Evolutionary conservation across 2,797 vertebrate species (phyloP).

Genomic region (Lepilemur ruficaudatus): DNA sequence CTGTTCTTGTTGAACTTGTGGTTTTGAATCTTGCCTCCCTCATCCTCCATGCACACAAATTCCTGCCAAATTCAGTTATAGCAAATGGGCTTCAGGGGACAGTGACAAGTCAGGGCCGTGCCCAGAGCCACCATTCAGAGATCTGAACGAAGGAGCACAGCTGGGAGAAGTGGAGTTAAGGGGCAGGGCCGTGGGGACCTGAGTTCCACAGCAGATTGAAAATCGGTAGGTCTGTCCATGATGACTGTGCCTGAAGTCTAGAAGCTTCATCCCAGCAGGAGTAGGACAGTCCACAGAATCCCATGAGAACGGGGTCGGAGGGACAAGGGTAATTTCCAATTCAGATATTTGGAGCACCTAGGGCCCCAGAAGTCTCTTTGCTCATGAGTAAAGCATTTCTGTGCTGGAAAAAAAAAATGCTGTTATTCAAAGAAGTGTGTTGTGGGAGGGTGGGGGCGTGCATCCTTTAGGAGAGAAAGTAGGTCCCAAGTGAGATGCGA

Average conservation of each 20-base stretch:
- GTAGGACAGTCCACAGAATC: background rate
- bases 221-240: background rate
- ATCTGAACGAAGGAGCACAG: background rate
- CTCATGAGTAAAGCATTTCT: background rate
- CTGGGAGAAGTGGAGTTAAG: background rate
- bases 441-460: constrained; percentile 4
- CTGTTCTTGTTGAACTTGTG: background rate
- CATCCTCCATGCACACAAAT: background rate
- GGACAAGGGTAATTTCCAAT: constrained; percentile 14
- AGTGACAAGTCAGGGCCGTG: background rate
- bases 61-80: background rate
- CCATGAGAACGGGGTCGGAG: background rate
- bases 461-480: constrained; percentile 56
- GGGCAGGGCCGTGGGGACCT: background rate
- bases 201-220: background rate
- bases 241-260: background rate
- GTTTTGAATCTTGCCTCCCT: background rate
- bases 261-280: background rate
- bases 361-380: constrained; percentile 19
- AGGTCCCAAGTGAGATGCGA: constrained; percentile 1
- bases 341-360: constrained; percentile 39
- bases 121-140: background rate
- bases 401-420: background rate
- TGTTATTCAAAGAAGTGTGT: constrained; percentile 13
- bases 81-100: background rate